These are phyloP conservation scores for Oegoconia quadripuncta DNA, from an alignment of 2,888 invertebrate genomes.

Conservation along the genomic window DNA sequence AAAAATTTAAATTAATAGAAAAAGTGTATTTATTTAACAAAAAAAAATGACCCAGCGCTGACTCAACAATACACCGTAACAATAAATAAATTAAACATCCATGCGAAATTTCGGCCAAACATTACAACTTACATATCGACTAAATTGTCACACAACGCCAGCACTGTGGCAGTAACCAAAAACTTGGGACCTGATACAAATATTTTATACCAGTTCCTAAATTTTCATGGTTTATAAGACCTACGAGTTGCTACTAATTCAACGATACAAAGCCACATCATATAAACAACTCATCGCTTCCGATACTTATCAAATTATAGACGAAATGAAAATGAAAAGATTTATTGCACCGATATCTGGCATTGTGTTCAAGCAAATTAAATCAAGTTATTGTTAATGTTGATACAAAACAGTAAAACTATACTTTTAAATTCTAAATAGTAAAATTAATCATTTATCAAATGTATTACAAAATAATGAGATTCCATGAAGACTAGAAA, in stretches of 20 bases:
- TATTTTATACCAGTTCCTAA: neutral
- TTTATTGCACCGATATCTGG: slow-evolving; percentile 44
- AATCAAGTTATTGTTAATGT: slow-evolving; percentile 34
- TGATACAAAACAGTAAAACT: slow-evolving; percentile 52
- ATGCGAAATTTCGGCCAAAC: slow-evolving; percentile 70
- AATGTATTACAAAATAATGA: slow-evolving; percentile 69
- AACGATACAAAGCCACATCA: too few species aligned
- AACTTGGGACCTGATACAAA: neutral
- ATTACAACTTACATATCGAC: slow-evolving; percentile 67
- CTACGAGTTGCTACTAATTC: neutral
- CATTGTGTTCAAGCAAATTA: slow-evolving; percentile 44
- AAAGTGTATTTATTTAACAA: slow-evolving; percentile 75
- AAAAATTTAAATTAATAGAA: slow-evolving; percentile 56
- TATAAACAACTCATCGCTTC: slow-evolving; percentile 8
- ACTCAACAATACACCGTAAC: slow-evolving; percentile 72
- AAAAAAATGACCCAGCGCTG: slow-evolving; percentile 67
- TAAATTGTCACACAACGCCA: slow-evolving; percentile 58
- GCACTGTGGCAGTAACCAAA: slow-evolving; percentile 36
- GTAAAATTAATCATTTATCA: slow-evolving; percentile 50
- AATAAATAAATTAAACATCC: slow-evolving; percentile 66
- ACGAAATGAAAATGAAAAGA: slow-evolving; percentile 31
- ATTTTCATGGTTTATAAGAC: neutral
- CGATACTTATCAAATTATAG: slow-evolving; percentile 21
- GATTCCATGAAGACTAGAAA: slow-evolving; percentile 76
- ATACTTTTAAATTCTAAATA: slow-evolving; percentile 48